Base-by-base conservation (phyloP, 2,888 invertebrate genomes). In the Lutraria lutraria region DNA sequence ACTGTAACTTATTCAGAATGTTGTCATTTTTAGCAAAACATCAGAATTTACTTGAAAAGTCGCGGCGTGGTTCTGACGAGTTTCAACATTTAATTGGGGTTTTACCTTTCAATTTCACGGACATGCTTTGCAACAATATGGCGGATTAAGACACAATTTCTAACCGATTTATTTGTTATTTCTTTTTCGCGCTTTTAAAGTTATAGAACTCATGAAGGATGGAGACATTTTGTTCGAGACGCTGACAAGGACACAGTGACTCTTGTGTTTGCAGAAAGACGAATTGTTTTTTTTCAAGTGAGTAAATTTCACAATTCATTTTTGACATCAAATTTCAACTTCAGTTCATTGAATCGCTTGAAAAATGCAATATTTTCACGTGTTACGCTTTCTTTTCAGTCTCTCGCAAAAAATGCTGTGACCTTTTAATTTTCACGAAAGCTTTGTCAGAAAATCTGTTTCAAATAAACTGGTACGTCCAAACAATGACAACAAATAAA, bases 91-190 rank as follows among this genome's bases (percentile, higher is more conserved):
- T 54, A 85, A 79, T 29, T 21, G 85, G 85, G 85, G 85, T 53
- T 85, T 76, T 76, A 85, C 85, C 76, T 56, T 85, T 85, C 76
- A 85, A 76, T 76, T 76, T 85, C 85, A 85, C 85, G 85, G 85
- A 79, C 85, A 79, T n/a, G 54, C 15, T 56, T 79, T 8, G 85
- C 43, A 53, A 85, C 85, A 85, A 85, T 79, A 85, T 85, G 85
- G 85, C 85, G 85, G 85, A 85, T 85, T 79, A 54, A 52, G 72
- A 63, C 21, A 76, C 60, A 60, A 79, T 85, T 85, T 54, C 43
- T 54, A 85, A 85, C 54, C 54, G 43, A 53, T 72, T 53, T 76
- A 29, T 13, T 25, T 76, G 76, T 31, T 31, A 76, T 31, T 31
- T 34, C 15, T 31, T 34, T 6, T 34, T 76, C 19, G 19, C 76